Percentiles rank a stretch among this genome's conserved stretches.
Conservation (phyloP, 2,888 invertebrate species). For the Brachyptera risi region DNA sequence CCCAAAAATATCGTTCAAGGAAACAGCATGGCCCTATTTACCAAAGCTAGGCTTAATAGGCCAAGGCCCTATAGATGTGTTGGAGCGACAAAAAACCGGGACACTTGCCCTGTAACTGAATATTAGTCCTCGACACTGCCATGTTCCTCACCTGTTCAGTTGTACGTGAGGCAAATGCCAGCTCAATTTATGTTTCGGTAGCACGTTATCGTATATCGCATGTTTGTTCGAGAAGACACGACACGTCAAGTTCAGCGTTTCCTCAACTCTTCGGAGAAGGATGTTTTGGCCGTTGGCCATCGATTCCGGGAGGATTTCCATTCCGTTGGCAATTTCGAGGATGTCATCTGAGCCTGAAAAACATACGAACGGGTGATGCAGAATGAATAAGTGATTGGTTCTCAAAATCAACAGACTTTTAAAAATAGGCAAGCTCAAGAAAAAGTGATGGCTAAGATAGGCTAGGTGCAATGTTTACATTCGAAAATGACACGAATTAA, state of each 20-base stretch:
- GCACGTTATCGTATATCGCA: not conserved
- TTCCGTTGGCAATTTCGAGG: slow-evolving; percentile 28
- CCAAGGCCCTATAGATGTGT: not conserved
- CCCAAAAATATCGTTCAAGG: too few relatives aligned
- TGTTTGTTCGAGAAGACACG: not conserved
- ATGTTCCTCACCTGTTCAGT: slow-evolving; percentile 24
- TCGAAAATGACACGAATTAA: too few relatives aligned
- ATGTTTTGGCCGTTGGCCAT: slow-evolving; percentile 32
- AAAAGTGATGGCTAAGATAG: too few relatives aligned
- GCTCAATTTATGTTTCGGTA: slow-evolving; percentile 20
- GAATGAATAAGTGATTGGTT: too few relatives aligned
- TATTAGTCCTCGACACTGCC: too few relatives aligned
- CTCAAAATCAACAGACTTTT: too few relatives aligned
- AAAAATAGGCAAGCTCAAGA: too few relatives aligned
- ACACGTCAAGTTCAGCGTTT: slow-evolving; percentile 40
- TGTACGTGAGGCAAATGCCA: slow-evolving; percentile 22
- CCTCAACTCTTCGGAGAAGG: slow-evolving; percentile 37
- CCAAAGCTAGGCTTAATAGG: too few relatives aligned
- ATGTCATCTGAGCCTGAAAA: slow-evolving; percentile 27
- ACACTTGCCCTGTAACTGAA: not conserved
- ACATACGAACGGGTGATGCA: too few relatives aligned
- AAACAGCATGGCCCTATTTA: too few relatives aligned
- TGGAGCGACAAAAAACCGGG: not conserved
- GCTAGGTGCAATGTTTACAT: too few relatives aligned
- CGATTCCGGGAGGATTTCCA: slow-evolving; percentile 35